Evolutionary conservation across 2,113 vertebrate species (phyloP), one percentile per base, ranked within the genome.

Genomic region (Podarcis muralis): DNA sequence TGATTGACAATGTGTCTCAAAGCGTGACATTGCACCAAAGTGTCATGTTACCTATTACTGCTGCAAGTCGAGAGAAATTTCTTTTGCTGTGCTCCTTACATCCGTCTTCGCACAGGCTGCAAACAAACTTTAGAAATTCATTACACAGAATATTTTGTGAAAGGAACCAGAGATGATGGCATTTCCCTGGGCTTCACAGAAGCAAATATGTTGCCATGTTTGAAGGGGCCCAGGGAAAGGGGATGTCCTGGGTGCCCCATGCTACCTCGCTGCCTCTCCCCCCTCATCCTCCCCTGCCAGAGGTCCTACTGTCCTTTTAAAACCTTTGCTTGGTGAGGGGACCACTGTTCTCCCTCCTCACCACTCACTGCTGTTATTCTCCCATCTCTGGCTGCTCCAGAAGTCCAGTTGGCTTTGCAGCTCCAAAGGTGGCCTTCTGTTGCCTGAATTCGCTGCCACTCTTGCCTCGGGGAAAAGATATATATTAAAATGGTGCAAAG

Each of bases 41-140:
- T 87, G 83, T 76, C 79, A 5, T 84, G 84, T 79, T 83, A 90
- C 92, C 83, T 87, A 86, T 87, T 84, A 91, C 62, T 65, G 78
- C 65, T 85, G 30, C 85, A 90, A 93, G 87, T 57, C 87, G 72
- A 25, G 88, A 85, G 3, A 91, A 75, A 86, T 59, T 32, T 72
- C 2, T 72, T 83, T 37, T 80, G 22, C 11, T 20, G 25, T 72
- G n/a, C 25, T 86, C 57, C 48, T 43, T 71, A 92, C 71, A 11
- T 75, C 43, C 83, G 32, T 62, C 76, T 86, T 90, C 30, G 83
- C 69, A 53, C 59, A 78, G 25, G 25, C 59, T 91, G 66, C 13
- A 43, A 68, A 65, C 2, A 9, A 16, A 18, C 86, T 77, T 87
- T 90, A 84, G 48, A 75, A 0, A 91, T 92, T 81, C 71, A 78